Percentiles rank a stretch among this genome's conserved stretches.
Conservation (phyloP, 2,113 vertebrate species). For the Suncus etruscus region DNA sequence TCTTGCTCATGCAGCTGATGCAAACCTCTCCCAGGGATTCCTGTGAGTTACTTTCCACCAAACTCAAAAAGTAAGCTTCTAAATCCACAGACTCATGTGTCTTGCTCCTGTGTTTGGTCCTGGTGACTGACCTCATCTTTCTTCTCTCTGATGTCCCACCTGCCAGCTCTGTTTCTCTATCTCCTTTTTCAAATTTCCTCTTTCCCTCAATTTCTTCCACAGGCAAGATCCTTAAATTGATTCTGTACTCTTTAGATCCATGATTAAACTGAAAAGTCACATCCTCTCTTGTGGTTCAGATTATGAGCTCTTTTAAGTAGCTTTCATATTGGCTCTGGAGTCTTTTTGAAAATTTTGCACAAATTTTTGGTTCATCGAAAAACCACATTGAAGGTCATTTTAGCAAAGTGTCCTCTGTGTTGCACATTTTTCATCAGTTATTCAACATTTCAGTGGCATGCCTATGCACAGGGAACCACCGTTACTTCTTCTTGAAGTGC, state of each 20-base stretch:
- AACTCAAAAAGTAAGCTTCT: neutral
- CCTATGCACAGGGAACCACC: neutral
- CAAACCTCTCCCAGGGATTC: neutral
- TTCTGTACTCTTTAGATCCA: neutral
- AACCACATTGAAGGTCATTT: neutral
- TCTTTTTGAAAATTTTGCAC: neutral
- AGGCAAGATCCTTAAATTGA: neutral
- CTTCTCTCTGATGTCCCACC: neutral
- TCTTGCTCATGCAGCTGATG: neutral
- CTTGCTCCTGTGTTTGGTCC: neutral
- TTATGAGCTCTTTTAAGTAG: neutral
- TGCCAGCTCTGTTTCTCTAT: conserved; percentile 28
- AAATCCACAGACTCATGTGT: neutral
- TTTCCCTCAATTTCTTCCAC: conserved; percentile 13
- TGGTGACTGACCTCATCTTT: neutral
- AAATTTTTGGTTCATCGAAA: neutral
- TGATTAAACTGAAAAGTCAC: neutral
- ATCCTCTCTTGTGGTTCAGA: neutral
- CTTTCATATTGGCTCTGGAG: neutral
- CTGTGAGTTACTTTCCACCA: no score
- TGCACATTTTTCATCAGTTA: neutral
- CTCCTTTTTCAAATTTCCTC: neutral
- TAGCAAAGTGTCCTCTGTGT: neutral
- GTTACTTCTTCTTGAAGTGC: neutral
- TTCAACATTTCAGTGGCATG: no score